A percentile compares a stretch with the other conserved stretches of the same genome.
Conservation (phyloP, 2,888 invertebrate species). For the Xestia rhomboidea region DNA sequence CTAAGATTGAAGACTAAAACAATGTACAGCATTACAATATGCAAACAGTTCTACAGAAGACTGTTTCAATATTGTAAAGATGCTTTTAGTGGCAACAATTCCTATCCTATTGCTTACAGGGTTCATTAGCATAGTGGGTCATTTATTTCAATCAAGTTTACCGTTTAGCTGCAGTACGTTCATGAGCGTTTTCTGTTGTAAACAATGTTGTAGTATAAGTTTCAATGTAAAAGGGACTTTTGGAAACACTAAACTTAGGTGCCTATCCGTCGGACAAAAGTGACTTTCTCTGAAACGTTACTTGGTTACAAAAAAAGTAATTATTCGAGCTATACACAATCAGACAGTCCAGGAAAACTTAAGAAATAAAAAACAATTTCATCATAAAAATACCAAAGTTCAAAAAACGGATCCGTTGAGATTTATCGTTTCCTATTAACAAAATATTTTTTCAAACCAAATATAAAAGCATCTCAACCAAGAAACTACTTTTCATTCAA, state of each 20-base stretch:
- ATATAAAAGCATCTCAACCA: not conserved
- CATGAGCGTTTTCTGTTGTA: slow-evolving; percentile 12
- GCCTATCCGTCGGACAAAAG: not conserved
- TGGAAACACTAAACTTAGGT: not conserved
- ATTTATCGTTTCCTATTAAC: not conserved
- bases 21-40: slow-evolving; percentile 23
- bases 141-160: slow-evolving; percentile 39
- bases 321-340: not conserved
- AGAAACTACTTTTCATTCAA: slow-evolving; percentile 17
- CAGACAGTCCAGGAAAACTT: not conserved
- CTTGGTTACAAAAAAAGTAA: not conserved
- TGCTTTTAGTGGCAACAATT: slow-evolving; percentile 32
- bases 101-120: slow-evolving; percentile 14
- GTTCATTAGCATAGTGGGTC: slow-evolving; percentile 34
- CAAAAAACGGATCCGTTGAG: not conserved
- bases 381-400: not conserved
- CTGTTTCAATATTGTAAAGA: slow-evolving; percentile 33
- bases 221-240: not conserved
- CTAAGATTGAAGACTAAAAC: not conserved
- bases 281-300: not conserved
- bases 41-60: slow-evolving; percentile 17
- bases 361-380: not conserved
- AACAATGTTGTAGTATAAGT: slow-evolving; percentile 1
- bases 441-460: not conserved
- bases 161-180: slow-evolving; percentile 35